Evolutionary conservation across 2,797 vertebrate genomes (phyloP), one percentile per base, ranked within the genome.

Genomic region (Paedocypris micromegethes): DNA sequence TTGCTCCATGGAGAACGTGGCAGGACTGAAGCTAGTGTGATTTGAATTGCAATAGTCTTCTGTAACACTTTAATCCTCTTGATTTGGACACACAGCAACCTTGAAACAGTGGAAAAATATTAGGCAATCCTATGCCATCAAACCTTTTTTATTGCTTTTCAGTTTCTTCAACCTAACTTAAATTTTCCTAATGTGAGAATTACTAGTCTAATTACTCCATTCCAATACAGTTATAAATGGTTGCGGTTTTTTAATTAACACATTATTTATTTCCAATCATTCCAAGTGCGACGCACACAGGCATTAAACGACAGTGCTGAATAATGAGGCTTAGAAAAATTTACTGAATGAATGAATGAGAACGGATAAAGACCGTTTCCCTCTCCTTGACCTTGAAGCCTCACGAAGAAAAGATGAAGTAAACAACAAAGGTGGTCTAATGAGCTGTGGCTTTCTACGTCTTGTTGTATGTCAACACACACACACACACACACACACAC

Each of bases 401-500:
- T 58, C 43, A 23, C 41, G 9, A 58, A 47, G 43, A 54, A 48
- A 23, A 55, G 45, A 53, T 54, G 47, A 40, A n/a, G 6, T 38
- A 41, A 47, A 55, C 43, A 64, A 47, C 39, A 46, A 40, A 2
- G 9, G 43, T 4, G 6, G 41, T 59, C 58, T 74, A 77, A 71
- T 71, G 58, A 68, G 55, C 47, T 47, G 55, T 3, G 40, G 6
- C 52, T 66, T 40, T 66, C 38, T 66, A 6, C 61, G 58, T 39
- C 64, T 76, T 69, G 55, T 67, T 38, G 43, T 60, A 57, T 48
- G 48, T 58, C 39, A 72, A 65, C 57, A 43, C 65, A 76, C 56
- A 23, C 23, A 23, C 23, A 23, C 23, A 23, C 23, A 23, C 23
- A 23, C 23, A 23, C 23, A 23, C 59, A 49, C 42, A 49, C 43